A percentile compares a stretch with the other conserved stretches of the same genome.
Conservation (phyloP, 2,888 invertebrate genomes). For the Tachina grossa region DNA sequence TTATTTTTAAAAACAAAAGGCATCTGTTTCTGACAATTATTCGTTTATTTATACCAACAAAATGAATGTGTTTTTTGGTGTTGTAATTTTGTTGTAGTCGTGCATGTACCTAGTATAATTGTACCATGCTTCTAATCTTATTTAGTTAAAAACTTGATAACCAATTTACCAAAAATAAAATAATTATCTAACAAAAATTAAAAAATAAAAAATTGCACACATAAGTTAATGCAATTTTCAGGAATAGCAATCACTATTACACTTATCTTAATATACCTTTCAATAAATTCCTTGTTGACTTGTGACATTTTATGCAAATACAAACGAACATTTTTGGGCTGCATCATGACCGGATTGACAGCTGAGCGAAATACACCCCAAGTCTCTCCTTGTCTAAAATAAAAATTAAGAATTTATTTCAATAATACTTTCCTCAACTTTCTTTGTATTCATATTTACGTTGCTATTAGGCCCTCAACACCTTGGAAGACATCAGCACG, state of each 20-base stretch:
- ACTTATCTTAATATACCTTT: conserved; percentile 74
- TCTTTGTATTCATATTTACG: conserved; percentile 61
- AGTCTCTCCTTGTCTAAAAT: conserved; percentile 84
- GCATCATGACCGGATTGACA: conserved; percentile 87
- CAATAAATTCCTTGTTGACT: conserved; percentile 82
- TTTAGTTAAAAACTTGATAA: neutral
- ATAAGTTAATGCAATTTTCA: neutral
- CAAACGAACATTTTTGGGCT: conserved; percentile 85
- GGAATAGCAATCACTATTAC: too few relatives aligned
- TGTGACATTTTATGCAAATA: conserved; percentile 84
- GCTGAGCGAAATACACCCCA: conserved; percentile 87
- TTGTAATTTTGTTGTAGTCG: too few relatives aligned
- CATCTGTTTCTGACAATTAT: too few relatives aligned
- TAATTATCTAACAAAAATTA: too few relatives aligned
- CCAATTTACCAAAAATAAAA: neutral
- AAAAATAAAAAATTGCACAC: too few relatives aligned
- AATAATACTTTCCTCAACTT: neutral
- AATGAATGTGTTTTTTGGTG: too few relatives aligned
- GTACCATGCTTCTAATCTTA: too few relatives aligned
- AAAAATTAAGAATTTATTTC: conserved; percentile 7
- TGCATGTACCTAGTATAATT: too few relatives aligned
- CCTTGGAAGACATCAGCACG: conserved; percentile 75
- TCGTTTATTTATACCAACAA: too few relatives aligned
- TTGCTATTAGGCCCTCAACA: conserved; percentile 74
- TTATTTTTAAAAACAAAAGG: too few relatives aligned